Base-by-base conservation (phyloP, 2,888 invertebrate genomes). In the Caenorhabditis afra region DNA sequence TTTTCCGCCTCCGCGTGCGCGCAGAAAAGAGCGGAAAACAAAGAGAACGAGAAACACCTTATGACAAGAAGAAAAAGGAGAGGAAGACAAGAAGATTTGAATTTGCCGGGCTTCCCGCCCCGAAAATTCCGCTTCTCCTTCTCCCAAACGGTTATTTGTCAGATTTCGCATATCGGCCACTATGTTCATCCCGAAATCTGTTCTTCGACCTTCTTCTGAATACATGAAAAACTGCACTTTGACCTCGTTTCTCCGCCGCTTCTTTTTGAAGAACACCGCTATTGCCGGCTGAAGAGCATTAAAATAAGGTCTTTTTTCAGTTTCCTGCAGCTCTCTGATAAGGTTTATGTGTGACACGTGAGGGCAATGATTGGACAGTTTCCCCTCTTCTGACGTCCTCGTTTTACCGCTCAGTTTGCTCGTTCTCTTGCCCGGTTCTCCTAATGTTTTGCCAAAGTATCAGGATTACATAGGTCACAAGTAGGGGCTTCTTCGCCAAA, bases 401-500 rank as follows among this genome's bases (percentile, higher is more conserved):
- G 53, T 47, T 50, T 61, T 47, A 50, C 61, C 59, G 61, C 52
- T 35, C 45, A 61, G 61, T 71, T 64, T 62, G 71, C 29, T 71
- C 50, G 29, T 62, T 47, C n/a, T 29, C n/a, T 35, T 39, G 47
- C 52, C 23, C 47, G 39, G 23, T 23, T 37, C 23, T 3, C 29
- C 7, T 16, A 55, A 61, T 57, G 62, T 71, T 71, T 53, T 71
- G 47, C 57, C 62, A 71, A 71, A 62, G 64, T 73, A 73, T 73
- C 73, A 64, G 73, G 73, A 73, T 73, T 73, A 73, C 73, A 73
- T 49, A 73, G 64, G 73, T 73, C 73, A 73, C 73, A 73, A 58
- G 73, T 73, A 64, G 73, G 57, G 3, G 4, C 7, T 29, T 29
- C 29, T n/a, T 57, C 62, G 55, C 64, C 73, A 64, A 73, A 73